A percentile compares a stretch with the other conserved stretches of the same genome.
These are phyloP conservation scores for Euura saliciscinereae DNA, from an alignment of 1,140 invertebrate species.

Conservation along the genomic window DNA sequence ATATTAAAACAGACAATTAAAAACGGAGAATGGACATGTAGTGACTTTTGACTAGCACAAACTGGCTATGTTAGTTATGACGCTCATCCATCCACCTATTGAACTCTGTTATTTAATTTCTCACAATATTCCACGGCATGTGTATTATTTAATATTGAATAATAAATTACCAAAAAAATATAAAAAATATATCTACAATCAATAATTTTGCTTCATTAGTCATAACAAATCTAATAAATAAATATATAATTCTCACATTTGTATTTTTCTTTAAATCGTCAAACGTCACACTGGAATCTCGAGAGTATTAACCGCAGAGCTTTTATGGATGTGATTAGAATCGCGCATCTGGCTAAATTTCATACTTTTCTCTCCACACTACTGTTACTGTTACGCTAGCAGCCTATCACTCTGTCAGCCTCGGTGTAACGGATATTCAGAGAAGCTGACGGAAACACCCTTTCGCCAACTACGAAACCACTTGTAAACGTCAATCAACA, in stretches of 20 bases:
- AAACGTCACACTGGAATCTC: background rate
- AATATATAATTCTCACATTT: background rate
- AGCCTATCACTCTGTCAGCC: background rate
- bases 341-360: background rate
- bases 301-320: background rate
- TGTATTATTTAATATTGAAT: background rate
- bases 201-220: background rate
- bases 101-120: slow-evolving; percentile 14
- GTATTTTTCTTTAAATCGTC: slow-evolving; percentile 2
- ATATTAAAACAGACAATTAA: too few relatives aligned
- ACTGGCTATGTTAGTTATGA: slow-evolving; percentile 31
- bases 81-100: slow-evolving; percentile 24
- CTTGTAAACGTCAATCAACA: background rate
- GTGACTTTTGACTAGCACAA: slow-evolving; percentile 36
- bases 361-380: background rate
- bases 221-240: background rate
- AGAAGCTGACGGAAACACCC: background rate
- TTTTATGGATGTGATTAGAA: background rate
- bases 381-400: background rate
- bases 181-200: background rate
- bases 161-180: background rate
- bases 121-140: background rate
- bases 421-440: background rate
- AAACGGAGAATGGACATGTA: too few relatives aligned
- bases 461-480: background rate